Percentiles rank a stretch among this genome's conserved stretches.
These are phyloP conservation scores for Cichladusa arquata DNA, from an alignment of 2,113 vertebrate genomes.

Conservation along the genomic window DNA sequence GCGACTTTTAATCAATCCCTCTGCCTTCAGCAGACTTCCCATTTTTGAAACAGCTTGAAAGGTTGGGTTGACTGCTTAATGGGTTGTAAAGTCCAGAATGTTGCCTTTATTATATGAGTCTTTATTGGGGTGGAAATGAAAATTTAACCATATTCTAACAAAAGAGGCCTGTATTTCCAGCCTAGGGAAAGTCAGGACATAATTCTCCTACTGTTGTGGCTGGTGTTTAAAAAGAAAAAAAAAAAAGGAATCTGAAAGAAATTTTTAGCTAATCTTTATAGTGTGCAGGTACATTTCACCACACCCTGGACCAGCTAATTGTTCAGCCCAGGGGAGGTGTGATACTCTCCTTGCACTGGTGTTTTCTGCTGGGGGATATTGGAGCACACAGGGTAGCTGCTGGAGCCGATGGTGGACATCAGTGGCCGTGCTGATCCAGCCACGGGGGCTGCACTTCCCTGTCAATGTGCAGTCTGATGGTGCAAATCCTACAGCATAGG, in stretches of 20 bases:
- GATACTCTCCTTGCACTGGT: not conserved
- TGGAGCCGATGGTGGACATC: not conserved
- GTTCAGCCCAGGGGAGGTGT: not conserved
- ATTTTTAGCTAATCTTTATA: not conserved
- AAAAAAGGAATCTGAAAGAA: not conserved
- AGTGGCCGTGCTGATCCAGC: not conserved
- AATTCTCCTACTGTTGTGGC: not conserved
- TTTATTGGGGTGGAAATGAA: not conserved
- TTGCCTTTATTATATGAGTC: not conserved
- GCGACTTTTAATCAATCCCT: not conserved
- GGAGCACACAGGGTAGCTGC: not conserved
- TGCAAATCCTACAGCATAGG: not conserved
- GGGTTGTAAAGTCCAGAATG: not conserved
- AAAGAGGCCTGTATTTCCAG: not conserved
- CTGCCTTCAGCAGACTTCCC: not conserved
- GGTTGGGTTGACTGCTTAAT: not conserved
- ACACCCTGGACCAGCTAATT: not conserved
- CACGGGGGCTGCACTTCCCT: fast-evolving
- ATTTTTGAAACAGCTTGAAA: not conserved
- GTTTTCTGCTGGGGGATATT: not conserved
- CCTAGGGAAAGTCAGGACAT: not conserved
- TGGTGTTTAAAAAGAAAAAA: not conserved
- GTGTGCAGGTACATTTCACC: not conserved
- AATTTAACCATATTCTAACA: not conserved
- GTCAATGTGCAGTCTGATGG: not conserved